These are phyloP conservation scores for Plebejus anna DNA, from an alignment of 2,888 invertebrate species.

Conservation along the genomic window DNA sequence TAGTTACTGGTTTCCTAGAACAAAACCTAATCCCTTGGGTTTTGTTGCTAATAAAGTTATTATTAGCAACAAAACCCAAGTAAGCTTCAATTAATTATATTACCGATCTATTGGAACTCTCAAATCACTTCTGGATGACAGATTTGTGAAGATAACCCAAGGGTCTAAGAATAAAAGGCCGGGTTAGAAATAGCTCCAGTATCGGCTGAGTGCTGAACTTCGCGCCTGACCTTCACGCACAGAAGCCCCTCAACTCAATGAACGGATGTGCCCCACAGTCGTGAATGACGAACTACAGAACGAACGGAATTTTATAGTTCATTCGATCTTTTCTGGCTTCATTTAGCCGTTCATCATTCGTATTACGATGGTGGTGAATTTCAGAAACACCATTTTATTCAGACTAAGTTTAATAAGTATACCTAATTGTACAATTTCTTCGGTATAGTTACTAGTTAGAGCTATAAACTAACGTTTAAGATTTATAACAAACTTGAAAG, in stretches of 20 bases:
- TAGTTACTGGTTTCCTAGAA: no score
- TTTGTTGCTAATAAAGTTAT: no score
- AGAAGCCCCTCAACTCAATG: conserved; percentile 14
- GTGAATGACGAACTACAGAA: conserved; percentile 10
- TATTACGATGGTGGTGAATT: not conserved
- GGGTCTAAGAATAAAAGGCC: conserved; percentile 10
- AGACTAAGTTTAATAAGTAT: no score
- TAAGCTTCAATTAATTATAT: no score
- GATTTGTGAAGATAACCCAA: not conserved
- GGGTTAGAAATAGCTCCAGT: not conserved
- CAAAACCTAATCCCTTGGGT: no score
- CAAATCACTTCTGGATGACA: not conserved
- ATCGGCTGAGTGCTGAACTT: not conserved
- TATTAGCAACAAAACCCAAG: no score
- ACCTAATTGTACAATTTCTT: no score
- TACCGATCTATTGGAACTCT: not conserved
- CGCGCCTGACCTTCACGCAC: not conserved
- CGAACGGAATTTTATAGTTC: not conserved
- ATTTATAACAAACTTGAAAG: no score
- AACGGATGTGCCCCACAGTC: not conserved
- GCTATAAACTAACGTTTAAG: no score
- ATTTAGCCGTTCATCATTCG: not conserved
- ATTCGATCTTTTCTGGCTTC: not conserved
- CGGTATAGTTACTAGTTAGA: no score
- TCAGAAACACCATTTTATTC: no score